Evolutionary conservation across 2,113 vertebrate species (phyloP), one percentile per base, ranked within the genome.

Genomic region (Melanocharis versteri): DNA sequence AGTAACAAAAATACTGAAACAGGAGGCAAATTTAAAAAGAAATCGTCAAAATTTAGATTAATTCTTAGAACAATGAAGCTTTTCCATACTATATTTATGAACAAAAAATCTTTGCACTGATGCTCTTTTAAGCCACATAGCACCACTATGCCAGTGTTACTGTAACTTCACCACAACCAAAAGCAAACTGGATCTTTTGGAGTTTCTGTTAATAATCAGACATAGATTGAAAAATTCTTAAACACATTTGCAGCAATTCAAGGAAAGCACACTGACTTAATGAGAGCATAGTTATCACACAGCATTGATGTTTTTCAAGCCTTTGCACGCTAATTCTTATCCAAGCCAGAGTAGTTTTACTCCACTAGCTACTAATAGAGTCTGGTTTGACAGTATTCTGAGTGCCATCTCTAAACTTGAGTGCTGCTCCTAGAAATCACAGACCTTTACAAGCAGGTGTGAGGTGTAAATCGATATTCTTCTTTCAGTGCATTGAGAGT

Each of bases 201-300:
- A 65, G 37, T 5, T 72, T 31, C 19, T 53, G 66, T 27, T 53
- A 54, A 19, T 16, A 44, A 83, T 39, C 18, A 76, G 9, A 58
- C 0, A 0, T 0, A 57, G n/a, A 66, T 0, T 3, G 20, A 61
- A 81, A 45, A 65, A 11, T 8, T 51, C 51, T 33, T n/a, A 45
- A 93, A 40, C 13, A 53, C 17, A 56, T 50, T 42, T 50, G 70
- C 31, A 48, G 28, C 15, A 40, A 20, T 35, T 64, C 10, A 6
- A 33, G 72, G 28, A 70, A 66, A 83, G 26, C 39, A 45, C 82
- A 53, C 19, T 17, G n/a, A 31, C 64, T 58, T 35, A 33, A 2
- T 37, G 22, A 13, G 33, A 10, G 1, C 5, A 15, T 3, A 35
- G 48, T 4, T 51, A 13, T 8, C 30, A 20, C 28, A 21, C 0